Conservation (phyloP, 1,140 invertebrate species). For the Chionoecetes opilio region DNA sequence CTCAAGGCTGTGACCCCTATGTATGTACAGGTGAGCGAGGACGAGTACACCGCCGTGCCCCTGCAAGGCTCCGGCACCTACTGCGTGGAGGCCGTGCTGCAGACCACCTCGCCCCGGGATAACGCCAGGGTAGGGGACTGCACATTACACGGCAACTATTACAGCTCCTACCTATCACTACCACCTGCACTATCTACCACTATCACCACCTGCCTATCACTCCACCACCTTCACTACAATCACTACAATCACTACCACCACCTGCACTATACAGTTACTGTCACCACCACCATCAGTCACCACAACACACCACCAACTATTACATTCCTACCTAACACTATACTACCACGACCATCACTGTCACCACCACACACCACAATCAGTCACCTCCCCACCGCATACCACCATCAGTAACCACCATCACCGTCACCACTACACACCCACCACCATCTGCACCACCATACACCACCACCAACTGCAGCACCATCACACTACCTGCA, state of each 20-base stretch:
- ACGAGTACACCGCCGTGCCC: conserved; percentile 84
- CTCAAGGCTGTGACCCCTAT: background rate
- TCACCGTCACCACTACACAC: no score
- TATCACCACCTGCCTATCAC: no score
- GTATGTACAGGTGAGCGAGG: conserved; percentile 51
- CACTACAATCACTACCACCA: background rate
- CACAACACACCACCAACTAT: no score
- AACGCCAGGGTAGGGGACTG: conserved; percentile 82
- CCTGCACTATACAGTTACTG: background rate
- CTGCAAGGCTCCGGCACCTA: conserved; percentile 86
- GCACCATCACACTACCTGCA: no score
- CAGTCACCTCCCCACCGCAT: no score
- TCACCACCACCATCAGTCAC: background rate
- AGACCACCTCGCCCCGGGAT: conserved; percentile 83
- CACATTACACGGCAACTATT: no score
- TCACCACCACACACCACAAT: background rate
- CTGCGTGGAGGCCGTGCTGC: conserved; percentile 85
- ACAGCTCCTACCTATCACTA: background rate
- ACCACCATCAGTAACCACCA: background rate
- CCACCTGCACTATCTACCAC: background rate
- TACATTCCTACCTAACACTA: background rate
- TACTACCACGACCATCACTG: background rate
- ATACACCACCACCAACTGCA: no score
- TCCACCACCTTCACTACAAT: background rate
- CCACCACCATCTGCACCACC: no score